Conservation (phyloP, 2,888 invertebrate genomes). For the Nemotelus pantherinus region DNA sequence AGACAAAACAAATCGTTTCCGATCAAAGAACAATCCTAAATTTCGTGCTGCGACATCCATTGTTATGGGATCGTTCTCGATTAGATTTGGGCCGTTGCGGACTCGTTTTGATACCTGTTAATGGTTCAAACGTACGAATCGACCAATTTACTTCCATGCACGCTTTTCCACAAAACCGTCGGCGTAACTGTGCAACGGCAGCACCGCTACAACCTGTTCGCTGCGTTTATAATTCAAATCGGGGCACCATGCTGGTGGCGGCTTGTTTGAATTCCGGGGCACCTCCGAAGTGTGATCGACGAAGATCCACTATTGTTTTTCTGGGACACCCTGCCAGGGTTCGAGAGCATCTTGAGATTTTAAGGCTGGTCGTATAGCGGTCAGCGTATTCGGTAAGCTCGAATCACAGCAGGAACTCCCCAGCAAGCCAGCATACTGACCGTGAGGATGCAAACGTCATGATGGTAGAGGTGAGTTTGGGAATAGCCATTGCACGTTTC, state of each 20-base stretch:
- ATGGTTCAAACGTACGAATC: neutral
- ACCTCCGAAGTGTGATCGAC: slow-evolving; percentile 39
- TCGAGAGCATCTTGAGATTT: neutral
- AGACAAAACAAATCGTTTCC: slow-evolving; percentile 30
- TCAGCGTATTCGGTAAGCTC: slow-evolving; percentile 38
- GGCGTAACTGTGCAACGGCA: slow-evolving; percentile 24
- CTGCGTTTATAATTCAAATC: slow-evolving; percentile 35
- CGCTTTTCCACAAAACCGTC: neutral
- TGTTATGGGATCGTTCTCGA: neutral
- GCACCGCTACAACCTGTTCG: slow-evolving; percentile 23
- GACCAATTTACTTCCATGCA: slow-evolving; percentile 14
- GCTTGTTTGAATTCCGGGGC: slow-evolving; percentile 34
- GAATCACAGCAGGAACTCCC: slow-evolving; percentile 32
- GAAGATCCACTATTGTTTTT: slow-evolving; percentile 31
- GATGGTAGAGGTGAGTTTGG: slow-evolving; percentile 14
- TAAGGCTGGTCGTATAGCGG: slow-evolving; percentile 13
- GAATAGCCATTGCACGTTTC: slow-evolving; percentile 19
- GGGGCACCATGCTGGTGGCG: slow-evolving; percentile 36
- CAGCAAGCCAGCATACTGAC: neutral
- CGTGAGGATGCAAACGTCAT: slow-evolving; percentile 5
- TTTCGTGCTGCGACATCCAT: slow-evolving; percentile 5
- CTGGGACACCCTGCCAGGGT: slow-evolving; percentile 9
- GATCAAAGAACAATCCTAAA: slow-evolving; percentile 10
- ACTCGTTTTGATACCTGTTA: slow-evolving; percentile 11
- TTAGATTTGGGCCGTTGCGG: neutral